phyloP scores from a whole-genome alignment of 2,797 vertebrate species.

The Macrochelys suwanniensis region DNA sequence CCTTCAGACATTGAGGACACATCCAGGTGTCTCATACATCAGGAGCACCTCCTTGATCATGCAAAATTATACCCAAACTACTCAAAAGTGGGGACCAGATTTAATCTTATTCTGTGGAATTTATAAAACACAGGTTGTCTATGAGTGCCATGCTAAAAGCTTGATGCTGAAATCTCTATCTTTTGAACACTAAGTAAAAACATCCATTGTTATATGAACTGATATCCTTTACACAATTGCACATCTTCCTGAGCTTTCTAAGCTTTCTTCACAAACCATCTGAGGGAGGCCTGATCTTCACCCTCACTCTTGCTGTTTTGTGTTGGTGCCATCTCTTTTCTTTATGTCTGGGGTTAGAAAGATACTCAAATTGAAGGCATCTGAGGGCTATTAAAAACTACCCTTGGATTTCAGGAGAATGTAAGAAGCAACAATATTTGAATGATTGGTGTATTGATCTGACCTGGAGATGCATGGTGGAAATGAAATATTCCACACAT shows the following conservation, averaged over 20 bases:
- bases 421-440: not conserved
- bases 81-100: not conserved
- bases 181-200: not conserved
- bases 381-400: not conserved
- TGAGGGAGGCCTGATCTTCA: not conserved
- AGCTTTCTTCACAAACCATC: not conserved
- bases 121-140: not conserved
- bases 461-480: not conserved
- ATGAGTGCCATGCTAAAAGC: not conserved
- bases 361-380: not conserved
- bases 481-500: not conserved
- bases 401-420: not conserved
- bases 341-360: not conserved
- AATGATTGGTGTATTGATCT: not conserved
- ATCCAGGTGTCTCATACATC: not conserved
- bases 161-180: not conserved
- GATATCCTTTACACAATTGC: not conserved
- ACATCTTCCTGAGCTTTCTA: not conserved
- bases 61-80: not conserved
- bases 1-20: not conserved
- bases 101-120: not conserved
- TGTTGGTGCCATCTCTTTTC: not conserved
- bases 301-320: not conserved
- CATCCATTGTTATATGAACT: accelerated
- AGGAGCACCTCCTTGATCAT: not conserved